These are phyloP conservation scores for Mastomys natalensis DNA, from an alignment of 2,113 vertebrate genomes.

Conservation along the genomic window DNA sequence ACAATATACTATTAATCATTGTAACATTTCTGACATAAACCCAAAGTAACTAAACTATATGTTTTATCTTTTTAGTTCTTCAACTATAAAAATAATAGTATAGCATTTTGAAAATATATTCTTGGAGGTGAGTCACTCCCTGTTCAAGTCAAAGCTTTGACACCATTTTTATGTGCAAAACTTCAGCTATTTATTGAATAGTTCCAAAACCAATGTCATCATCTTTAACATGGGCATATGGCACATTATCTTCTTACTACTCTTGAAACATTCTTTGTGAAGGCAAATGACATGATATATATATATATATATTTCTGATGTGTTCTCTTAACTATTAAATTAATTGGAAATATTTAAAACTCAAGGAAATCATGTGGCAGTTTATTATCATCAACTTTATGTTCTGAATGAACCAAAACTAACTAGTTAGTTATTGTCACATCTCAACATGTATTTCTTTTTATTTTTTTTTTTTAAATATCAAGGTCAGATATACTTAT, in stretches of 20 bases:
- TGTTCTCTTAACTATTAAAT: neutral
- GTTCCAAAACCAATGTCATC: neutral
- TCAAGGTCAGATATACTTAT: too few species aligned
- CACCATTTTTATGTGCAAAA: neutral
- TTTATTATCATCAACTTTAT: neutral
- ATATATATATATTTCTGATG: neutral
- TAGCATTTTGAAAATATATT: neutral
- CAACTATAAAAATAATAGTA: neutral
- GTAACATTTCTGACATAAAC: neutral
- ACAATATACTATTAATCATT: neutral
- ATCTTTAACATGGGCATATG: neutral
- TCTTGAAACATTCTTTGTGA: neutral
- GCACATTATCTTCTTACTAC: accelerated
- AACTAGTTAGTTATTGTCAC: neutral
- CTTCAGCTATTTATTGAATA: neutral
- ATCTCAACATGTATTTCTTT: neutral
- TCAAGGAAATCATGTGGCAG: neutral
- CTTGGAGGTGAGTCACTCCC: neutral
- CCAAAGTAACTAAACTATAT: neutral
- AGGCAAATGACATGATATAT: neutral
- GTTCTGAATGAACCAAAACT: slow-evolving; percentile 18
- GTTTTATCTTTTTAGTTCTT: neutral
- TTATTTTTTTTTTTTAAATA: too few species aligned
- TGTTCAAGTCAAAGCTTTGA: neutral
- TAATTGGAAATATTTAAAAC: neutral